Evolutionary conservation across 2,113 vertebrate genomes (phyloP).

Genomic region (Vireo altiloquus): DNA sequence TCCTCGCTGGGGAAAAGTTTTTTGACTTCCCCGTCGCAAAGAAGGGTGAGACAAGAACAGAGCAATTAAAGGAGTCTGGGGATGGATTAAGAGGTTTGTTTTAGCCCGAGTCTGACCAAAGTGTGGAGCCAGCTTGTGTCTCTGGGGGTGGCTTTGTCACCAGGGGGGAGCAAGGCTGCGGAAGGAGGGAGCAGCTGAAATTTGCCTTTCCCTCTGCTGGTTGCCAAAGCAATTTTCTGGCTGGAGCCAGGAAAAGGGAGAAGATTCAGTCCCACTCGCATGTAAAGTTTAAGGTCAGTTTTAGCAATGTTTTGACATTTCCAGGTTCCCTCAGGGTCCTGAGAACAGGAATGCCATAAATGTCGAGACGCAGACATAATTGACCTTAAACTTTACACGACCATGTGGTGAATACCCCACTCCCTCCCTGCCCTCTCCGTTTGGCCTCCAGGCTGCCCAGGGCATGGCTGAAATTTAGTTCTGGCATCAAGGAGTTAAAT

Average conservation of each 20-base stretch:
- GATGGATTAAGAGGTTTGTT: not conserved
- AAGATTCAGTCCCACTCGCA: not conserved
- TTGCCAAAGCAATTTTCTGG: constrained; percentile 50
- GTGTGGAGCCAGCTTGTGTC: not conserved
- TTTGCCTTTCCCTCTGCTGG: constrained; percentile 27
- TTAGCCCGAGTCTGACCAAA: not conserved
- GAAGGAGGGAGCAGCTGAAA: constrained; percentile 41
- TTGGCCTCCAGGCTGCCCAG: not conserved
- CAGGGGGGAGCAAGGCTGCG: not conserved
- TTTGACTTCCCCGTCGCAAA: not conserved
- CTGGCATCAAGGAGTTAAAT: not conserved
- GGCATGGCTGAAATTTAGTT: not conserved
- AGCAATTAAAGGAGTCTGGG: not conserved
- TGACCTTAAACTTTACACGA: constrained; percentile 64
- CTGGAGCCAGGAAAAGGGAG: not conserved
- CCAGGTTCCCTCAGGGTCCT: constrained; percentile 6
- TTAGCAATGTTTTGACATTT: constrained; percentile 73
- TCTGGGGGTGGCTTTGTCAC: not conserved
- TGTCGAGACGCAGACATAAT: constrained; percentile 28
- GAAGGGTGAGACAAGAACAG: not conserved
- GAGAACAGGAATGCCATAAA: constrained; percentile 41
- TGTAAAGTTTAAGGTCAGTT: constrained; percentile 74
- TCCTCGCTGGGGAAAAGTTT: not conserved
- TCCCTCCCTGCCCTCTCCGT: not conserved
- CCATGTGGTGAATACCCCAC: not conserved